A percentile compares a stretch with the other conserved stretches of the same genome.
Conservation (phyloP, 1,140 invertebrate genomes). For the Drosophila rhopaloa region DNA sequence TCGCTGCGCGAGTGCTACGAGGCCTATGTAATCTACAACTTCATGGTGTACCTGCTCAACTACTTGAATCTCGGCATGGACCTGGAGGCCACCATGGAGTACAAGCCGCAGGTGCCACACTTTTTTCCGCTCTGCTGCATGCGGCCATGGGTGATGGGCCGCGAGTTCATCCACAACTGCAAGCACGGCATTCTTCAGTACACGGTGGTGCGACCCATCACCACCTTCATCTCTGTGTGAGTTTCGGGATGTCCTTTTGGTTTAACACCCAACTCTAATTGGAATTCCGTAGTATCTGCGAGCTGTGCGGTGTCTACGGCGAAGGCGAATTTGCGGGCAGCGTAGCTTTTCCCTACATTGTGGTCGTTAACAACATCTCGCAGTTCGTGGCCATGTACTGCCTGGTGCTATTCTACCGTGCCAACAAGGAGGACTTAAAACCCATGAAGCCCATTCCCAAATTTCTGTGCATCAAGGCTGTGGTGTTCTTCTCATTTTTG, state of each 20-base stretch:
- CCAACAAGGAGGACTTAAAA: slow-evolving; percentile 92
- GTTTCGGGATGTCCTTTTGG: slow-evolving; percentile 59
- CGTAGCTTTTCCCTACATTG: slow-evolving; percentile 95
- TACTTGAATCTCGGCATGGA: slow-evolving; percentile 94
- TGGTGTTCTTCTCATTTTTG: slow-evolving; percentile 99
- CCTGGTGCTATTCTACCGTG: slow-evolving; percentile 96
- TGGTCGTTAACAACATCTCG: slow-evolving; percentile 96
- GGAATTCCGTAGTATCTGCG: slow-evolving; percentile 89
- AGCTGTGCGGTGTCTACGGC: slow-evolving; percentile 93
- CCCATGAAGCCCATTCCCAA: slow-evolving; percentile 97
- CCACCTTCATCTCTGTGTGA: slow-evolving; percentile 95
- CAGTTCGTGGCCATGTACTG: slow-evolving; percentile 99
- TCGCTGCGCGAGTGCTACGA: slow-evolving; percentile 97
- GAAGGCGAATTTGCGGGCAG: slow-evolving; percentile 94
- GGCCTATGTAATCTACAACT: slow-evolving; percentile 98
- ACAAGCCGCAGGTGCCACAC: slow-evolving; percentile 94
- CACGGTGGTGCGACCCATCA: slow-evolving; percentile 94
- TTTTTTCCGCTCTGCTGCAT: slow-evolving; percentile 94
- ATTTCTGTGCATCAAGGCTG: slow-evolving; percentile 99
- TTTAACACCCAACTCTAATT: not conserved
- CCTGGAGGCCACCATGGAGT: slow-evolving; percentile 91
- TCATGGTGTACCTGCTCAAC: slow-evolving; percentile 97
- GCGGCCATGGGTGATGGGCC: slow-evolving; percentile 94
- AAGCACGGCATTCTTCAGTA: slow-evolving; percentile 98
- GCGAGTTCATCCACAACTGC: slow-evolving; percentile 96